A percentile compares a stretch with the other conserved stretches of the same genome.
These are phyloP conservation scores for Xestia ashworthii DNA, from an alignment of 2,888 invertebrate species.

Conservation along the genomic window DNA sequence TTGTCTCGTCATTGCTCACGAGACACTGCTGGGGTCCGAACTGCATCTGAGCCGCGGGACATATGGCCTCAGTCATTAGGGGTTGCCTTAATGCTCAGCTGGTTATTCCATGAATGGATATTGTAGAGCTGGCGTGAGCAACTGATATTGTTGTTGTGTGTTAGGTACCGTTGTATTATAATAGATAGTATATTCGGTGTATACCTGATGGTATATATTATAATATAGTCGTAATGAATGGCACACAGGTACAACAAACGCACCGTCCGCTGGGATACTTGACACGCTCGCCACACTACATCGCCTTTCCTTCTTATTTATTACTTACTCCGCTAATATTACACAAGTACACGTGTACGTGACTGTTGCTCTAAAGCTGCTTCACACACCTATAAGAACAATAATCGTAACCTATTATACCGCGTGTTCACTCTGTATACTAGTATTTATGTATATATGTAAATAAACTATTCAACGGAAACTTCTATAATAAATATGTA, in stretches of 20 bases:
- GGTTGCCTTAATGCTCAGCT: background rate
- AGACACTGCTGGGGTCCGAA: background rate
- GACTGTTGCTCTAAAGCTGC: no score
- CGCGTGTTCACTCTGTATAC: background rate
- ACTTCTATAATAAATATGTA: no score
- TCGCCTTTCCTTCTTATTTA: background rate
- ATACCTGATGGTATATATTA: background rate
- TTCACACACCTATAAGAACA: background rate
- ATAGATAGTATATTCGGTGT: background rate
- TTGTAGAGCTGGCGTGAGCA: background rate
- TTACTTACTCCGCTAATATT: background rate
- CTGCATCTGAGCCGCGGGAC: background rate
- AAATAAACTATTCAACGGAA: background rate
- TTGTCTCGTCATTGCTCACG: slow-evolving; percentile 1
- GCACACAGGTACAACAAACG: background rate
- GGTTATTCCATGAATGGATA: background rate
- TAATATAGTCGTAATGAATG: background rate
- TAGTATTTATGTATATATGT: no score
- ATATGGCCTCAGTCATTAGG: background rate
- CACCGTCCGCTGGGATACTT: background rate
- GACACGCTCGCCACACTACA: background rate
- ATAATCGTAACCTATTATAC: background rate
- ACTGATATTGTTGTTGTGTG: background rate
- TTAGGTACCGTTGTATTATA: background rate
- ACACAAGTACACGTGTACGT: background rate